Conservation (phyloP, 2,888 invertebrate species). For the Latrodectus hesperus region DNA sequence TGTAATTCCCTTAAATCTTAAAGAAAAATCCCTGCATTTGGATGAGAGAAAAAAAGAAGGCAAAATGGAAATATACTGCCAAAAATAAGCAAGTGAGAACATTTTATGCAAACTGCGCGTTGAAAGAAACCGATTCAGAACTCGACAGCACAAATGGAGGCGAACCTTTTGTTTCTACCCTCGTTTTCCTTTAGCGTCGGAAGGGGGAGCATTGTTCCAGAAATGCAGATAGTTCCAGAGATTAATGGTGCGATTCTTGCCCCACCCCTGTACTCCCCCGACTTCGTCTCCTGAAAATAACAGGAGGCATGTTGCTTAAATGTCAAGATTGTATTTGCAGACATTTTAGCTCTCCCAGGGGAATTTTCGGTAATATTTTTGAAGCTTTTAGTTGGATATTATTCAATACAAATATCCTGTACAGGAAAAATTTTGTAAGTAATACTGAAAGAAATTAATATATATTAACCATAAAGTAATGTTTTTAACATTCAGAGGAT, state of each 20-base stretch:
- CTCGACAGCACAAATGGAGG: constrained; percentile 3
- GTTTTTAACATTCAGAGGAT: too few species aligned
- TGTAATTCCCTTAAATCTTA: background rate
- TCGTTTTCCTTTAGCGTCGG: constrained; percentile 31
- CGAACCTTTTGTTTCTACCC: constrained; percentile 50
- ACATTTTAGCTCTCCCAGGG: constrained; percentile 25
- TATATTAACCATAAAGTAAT: too few species aligned
- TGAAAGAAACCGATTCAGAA: background rate
- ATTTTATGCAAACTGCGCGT: background rate
- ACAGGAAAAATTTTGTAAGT: too few species aligned
- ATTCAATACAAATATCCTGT: too few species aligned
- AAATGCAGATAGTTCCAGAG: constrained; percentile 55
- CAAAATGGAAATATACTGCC: background rate
- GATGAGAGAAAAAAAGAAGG: background rate
- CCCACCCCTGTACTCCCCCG: constrained; percentile 3
- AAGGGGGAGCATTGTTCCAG: constrained; percentile 42
- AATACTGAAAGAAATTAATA: too few species aligned
- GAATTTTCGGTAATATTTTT: background rate
- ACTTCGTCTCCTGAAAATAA: constrained; percentile 15
- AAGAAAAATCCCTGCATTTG: background rate
- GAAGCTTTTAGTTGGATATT: background rate
- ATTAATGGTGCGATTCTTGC: constrained; percentile 47
- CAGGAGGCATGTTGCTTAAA: constrained; percentile 25
- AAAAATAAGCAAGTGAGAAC: background rate
- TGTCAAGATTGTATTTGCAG: constrained; percentile 36